These are phyloP conservation scores for Coryphaenoides rupestris DNA, from an alignment of 2,113 vertebrate species.

Conservation along the genomic window DNA sequence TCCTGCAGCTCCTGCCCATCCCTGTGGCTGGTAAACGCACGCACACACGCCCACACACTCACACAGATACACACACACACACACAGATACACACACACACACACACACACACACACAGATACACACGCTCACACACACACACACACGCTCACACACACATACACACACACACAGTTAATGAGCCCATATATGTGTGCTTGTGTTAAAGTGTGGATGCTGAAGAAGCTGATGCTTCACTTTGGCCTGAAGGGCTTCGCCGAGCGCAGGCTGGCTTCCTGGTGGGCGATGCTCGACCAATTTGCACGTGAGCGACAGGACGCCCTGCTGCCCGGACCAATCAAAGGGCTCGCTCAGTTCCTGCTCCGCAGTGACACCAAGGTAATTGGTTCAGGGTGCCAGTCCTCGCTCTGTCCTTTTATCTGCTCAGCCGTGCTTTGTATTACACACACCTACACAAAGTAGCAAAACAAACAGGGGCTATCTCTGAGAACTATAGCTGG, in stretches of 20 bases:
- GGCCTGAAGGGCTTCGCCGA: slow-evolving; percentile 83
- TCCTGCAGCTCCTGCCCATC: slow-evolving; percentile 89
- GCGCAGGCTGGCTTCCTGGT: slow-evolving; percentile 78
- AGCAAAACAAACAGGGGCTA: too few relatives aligned
- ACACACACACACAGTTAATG: too few relatives aligned
- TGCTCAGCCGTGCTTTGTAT: too few relatives aligned
- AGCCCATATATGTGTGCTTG: slow-evolving; percentile 8
- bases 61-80: not conserved
- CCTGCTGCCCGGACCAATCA: slow-evolving; percentile 86
- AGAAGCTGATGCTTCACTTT: slow-evolving; percentile 87
- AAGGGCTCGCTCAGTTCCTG: slow-evolving; percentile 87
- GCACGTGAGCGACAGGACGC: slow-evolving; percentile 85
- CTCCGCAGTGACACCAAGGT: slow-evolving; percentile 94
- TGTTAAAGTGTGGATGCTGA: slow-evolving; percentile 86
- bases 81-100: not conserved
- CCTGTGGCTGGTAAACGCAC: slow-evolving; percentile 94
- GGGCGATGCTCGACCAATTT: slow-evolving; percentile 78
- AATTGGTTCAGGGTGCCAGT: slow-evolving; percentile 48
- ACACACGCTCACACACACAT: slow-evolving; percentile 8
- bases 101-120: not conserved
- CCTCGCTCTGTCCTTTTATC: not conserved
- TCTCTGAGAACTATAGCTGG: too few relatives aligned
- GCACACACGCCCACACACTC: too few relatives aligned
- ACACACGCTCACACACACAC: not conserved
- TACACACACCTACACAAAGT: too few relatives aligned